These are phyloP conservation scores for Corticium candelabrum DNA, from an alignment of 37 sponge, comb jelly and placozoan genomes.

Conservation along the genomic window DNA sequence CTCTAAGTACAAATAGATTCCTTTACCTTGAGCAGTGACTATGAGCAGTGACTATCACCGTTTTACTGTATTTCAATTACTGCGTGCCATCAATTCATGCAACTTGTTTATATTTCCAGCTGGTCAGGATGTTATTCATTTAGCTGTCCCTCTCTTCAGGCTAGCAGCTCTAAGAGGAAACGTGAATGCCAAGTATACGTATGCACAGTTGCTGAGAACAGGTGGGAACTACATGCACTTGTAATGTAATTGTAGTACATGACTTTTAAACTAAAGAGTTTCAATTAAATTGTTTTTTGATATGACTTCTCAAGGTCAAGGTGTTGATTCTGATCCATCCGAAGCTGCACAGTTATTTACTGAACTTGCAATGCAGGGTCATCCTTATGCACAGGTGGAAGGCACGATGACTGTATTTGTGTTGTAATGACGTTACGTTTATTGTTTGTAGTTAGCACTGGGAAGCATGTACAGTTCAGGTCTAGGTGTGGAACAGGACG, in stretches of 20 bases:
- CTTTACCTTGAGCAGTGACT: no score
- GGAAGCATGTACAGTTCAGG: constrained; percentile 66
- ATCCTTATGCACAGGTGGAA: constrained; percentile 82
- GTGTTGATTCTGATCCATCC: constrained; percentile 17
- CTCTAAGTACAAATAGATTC: no score
- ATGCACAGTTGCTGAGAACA: constrained; percentile 63
- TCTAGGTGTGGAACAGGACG: constrained; percentile 61
- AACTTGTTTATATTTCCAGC: no score
- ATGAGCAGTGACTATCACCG: no score
- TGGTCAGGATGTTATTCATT: background rate
- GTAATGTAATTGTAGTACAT: no score
- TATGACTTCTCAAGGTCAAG: constrained; percentile 43
- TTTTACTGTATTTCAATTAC: no score
- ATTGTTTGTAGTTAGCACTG: constrained; percentile 43
- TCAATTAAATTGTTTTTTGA: no score
- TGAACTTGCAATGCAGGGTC: constrained; percentile 68
- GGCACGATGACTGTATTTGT: background rate
- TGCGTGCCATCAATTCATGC: no score
- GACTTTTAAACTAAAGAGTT: background rate
- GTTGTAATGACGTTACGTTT: background rate
- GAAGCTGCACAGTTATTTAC: constrained; percentile 46
- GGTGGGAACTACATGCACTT: no score
- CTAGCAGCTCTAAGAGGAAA: constrained; percentile 43
- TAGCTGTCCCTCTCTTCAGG: constrained; percentile 48
- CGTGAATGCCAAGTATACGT: constrained; percentile 48